Evolutionary conservation across 2,797 vertebrate species (phyloP).

Genomic region (Xyrichtys novacula): DNA sequence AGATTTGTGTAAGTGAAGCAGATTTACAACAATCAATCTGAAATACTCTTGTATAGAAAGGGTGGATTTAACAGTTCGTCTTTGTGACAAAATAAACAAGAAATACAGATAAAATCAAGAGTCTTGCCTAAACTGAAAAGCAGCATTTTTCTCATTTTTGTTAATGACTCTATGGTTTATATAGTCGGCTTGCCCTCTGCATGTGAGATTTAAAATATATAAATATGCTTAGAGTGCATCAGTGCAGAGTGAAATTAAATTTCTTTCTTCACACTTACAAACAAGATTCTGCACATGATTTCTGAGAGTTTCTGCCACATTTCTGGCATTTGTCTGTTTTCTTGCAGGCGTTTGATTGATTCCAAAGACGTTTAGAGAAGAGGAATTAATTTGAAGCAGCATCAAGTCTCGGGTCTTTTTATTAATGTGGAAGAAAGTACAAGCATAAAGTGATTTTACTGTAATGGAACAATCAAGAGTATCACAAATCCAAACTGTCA

Average conservation of each 20-base stretch:
- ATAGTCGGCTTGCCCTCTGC: too few species aligned
- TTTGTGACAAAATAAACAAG: too few species aligned
- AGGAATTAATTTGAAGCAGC: not conserved
- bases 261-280: not conserved
- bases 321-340: not conserved
- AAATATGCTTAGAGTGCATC: not conserved
- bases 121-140: not conserved
- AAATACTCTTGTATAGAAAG: too few species aligned
- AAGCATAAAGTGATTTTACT: not conserved
- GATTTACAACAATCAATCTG: too few species aligned
- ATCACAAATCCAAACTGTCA: not conserved
- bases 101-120: not conserved
- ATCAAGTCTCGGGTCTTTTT: not conserved
- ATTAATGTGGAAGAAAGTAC: not conserved
- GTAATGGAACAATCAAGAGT: not conserved
- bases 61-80: too few species aligned
- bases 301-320: not conserved
- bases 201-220: not conserved
- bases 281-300: not conserved
- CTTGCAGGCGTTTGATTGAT: not conserved
- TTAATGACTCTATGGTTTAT: not conserved
- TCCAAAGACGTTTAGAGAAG: not conserved
- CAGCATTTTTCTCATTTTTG: not conserved
- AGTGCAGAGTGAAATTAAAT: not conserved
- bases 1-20: too few species aligned